Percentiles rank a stretch among this genome's conserved stretches.
Conservation (phyloP, 2,888 invertebrate genomes). For the Eubasilissa splendida region DNA sequence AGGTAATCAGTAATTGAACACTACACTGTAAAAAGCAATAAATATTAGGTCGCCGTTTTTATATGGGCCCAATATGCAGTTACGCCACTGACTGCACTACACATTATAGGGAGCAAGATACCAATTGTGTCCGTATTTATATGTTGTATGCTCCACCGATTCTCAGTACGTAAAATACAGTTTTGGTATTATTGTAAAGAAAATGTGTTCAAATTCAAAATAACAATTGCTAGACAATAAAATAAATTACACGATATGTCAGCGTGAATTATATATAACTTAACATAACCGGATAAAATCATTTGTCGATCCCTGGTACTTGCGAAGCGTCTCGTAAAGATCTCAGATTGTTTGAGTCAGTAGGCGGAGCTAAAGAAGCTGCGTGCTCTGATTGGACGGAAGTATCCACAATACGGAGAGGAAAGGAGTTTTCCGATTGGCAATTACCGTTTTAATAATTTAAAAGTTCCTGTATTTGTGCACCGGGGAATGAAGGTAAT, state of each 20-base stretch:
- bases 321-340: not conserved
- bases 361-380: slow-evolving; percentile 21
- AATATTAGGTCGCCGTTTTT: no score
- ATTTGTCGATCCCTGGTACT: slow-evolving; percentile 19
- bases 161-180: not conserved
- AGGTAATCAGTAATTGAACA: no score
- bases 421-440: slow-evolving; percentile 23
- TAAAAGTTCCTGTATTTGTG: not conserved
- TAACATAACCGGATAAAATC: not conserved
- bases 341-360: slow-evolving; percentile 15
- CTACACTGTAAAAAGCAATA: no score
- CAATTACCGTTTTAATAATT: not conserved
- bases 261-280: not conserved
- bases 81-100: no score
- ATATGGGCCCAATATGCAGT: no score
- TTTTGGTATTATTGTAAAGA: not conserved
- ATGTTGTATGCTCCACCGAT: not conserved
- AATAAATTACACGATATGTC: not conserved
- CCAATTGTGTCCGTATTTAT: not conserved
- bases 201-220: not conserved
- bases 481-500: not conserved
- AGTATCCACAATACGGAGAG: not conserved
- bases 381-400: slow-evolving; percentile 25
- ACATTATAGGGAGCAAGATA: not conserved
- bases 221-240: not conserved